These are phyloP conservation scores for Octopus sinensis DNA, from an alignment of 1,140 invertebrate genomes.

Conservation along the genomic window DNA sequence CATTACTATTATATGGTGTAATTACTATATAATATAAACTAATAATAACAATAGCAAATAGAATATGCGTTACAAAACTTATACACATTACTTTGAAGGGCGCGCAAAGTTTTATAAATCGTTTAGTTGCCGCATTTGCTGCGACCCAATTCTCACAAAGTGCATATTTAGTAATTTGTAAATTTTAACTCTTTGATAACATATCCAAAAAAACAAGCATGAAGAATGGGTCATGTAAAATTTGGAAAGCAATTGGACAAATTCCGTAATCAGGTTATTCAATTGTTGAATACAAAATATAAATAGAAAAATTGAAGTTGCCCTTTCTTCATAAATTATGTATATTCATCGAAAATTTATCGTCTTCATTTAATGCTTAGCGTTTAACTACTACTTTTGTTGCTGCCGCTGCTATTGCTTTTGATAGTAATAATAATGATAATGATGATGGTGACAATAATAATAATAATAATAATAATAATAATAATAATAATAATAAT, in stretches of 20 bases:
- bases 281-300: too few species aligned
- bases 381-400: not conserved
- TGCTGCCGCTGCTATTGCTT: constrained; percentile 15
- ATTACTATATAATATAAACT: not conserved
- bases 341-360: too few species aligned
- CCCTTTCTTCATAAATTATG: too few species aligned
- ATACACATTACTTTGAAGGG: not conserved
- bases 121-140: not conserved
- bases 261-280: too few species aligned
- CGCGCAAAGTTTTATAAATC: not conserved
- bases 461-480: constrained; percentile 24
- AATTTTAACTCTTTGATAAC: too few species aligned
- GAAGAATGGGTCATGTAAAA: too few species aligned
- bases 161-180: too few species aligned
- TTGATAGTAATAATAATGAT: constrained; percentile 17
- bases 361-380: too few species aligned
- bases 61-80: not conserved
- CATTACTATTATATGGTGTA: not conserved
- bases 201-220: too few species aligned
- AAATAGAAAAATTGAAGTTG: too few species aligned
- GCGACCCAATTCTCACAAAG: too few species aligned
- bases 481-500: constrained; percentile 21
- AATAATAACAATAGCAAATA: not conserved
- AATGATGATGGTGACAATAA: constrained; percentile 21
- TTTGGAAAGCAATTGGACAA: too few species aligned